A percentile compares a stretch with the other conserved stretches of the same genome.
Evolutionary conservation across 2,113 vertebrate species (phyloP).

Genomic region (Cebus imitator): DNA sequence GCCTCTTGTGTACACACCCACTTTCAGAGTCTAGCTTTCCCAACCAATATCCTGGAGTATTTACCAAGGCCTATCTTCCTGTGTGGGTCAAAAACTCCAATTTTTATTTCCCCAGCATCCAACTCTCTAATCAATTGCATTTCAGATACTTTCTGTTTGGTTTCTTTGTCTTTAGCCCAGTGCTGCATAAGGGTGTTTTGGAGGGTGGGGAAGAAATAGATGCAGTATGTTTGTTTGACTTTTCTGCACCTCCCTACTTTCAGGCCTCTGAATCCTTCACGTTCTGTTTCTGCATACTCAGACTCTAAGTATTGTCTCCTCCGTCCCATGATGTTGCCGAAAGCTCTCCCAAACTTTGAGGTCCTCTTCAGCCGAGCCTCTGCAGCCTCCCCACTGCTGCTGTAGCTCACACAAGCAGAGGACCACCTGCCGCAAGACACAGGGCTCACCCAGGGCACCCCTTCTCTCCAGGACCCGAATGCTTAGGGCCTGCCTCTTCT

Average conservation of each 20-base stretch:
- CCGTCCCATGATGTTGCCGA: neutral
- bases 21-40: neutral
- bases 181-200: neutral
- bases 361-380: neutral
- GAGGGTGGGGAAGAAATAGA: neutral
- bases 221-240: neutral
- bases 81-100: neutral
- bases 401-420: no score
- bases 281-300: neutral
- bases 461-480: neutral
- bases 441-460: neutral
- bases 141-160: neutral
- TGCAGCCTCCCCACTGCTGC: neutral
- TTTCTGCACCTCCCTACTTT: neutral
- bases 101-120: neutral
- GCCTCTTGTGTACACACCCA: neutral
- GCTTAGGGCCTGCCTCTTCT: neutral
- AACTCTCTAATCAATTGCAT: neutral
- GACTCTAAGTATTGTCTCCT: neutral
- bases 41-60: neutral
- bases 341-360: neutral
- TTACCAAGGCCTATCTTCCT: neutral
- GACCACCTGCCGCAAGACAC: accelerated
- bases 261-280: neutral
- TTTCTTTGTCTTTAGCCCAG: neutral